Percentiles rank a stretch among this genome's conserved stretches.
Conservation (phyloP, 2,113 vertebrate genomes). For the Ceyx margarethae region DNA sequence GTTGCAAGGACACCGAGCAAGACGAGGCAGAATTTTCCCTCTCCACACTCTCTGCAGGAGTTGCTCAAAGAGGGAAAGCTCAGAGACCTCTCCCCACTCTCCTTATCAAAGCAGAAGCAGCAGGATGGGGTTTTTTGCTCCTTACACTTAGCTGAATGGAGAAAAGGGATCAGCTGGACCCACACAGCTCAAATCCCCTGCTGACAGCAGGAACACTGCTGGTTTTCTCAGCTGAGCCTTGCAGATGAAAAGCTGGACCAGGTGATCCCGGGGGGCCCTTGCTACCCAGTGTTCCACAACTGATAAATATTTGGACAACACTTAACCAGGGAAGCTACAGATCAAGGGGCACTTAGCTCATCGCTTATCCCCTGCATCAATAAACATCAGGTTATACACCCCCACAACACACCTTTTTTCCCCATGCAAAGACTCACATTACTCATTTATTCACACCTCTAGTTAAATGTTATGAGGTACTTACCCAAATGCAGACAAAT, state of each 20-base stretch:
- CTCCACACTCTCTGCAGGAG: rapidly evolving
- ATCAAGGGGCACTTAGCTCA: neutral
- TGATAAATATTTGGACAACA: neutral
- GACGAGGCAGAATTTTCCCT: neutral
- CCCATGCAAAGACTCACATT: neutral
- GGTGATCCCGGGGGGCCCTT: too few species aligned
- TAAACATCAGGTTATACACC: neutral
- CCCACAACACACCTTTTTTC: neutral
- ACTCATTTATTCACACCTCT: neutral
- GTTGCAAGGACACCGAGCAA: neutral
- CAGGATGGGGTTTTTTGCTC: neutral
- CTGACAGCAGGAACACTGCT: neutral
- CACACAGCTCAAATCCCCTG: neutral
- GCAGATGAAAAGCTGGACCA: neutral
- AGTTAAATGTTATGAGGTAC: neutral
- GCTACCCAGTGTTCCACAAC: too few species aligned
- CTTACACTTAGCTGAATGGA: neutral
- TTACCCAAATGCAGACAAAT: constrained; percentile 24
- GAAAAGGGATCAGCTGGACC: neutral
- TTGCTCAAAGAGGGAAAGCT: neutral
- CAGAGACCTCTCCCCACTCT: neutral
- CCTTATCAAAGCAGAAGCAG: neutral
- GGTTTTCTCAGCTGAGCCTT: neutral
- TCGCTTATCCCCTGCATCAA: neutral
- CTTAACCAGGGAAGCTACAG: neutral